These are phyloP conservation scores for Himantopus leucocephalus DNA, from an alignment of 2,113 vertebrate species.

Conservation along the genomic window DNA sequence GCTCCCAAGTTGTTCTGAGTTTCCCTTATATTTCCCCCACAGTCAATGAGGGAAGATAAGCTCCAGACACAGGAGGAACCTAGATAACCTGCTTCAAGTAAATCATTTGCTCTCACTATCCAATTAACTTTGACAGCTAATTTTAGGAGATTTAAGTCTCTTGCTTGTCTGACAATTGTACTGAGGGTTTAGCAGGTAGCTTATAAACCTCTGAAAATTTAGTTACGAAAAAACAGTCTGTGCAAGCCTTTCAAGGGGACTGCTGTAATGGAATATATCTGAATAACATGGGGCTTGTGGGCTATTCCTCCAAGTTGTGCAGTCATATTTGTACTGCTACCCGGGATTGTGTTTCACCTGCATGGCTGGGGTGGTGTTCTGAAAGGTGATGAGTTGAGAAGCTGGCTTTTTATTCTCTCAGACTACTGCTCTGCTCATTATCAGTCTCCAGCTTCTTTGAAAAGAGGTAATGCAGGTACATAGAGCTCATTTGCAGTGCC, in stretches of 20 bases:
- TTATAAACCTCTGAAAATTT: neutral
- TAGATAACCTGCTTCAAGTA: neutral
- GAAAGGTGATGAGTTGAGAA: neutral
- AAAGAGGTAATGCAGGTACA: neutral
- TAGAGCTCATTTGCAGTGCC: neutral
- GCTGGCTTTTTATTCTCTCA: neutral
- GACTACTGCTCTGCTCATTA: neutral
- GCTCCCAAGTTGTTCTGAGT: neutral
- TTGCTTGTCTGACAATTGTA: neutral
- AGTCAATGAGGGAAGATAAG: neutral
- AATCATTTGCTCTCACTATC: slow-evolving; percentile 13
- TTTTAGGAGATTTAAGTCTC: slow-evolving; percentile 2
- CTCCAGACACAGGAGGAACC: neutral
- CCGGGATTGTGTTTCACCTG: neutral
- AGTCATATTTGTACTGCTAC: neutral
- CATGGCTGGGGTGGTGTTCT: neutral
- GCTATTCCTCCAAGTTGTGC: neutral
- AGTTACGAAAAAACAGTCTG: neutral
- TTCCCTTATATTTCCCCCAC: neutral
- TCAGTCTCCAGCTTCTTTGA: neutral
- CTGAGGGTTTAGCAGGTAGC: neutral
- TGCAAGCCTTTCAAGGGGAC: neutral
- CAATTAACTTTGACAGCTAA: slow-evolving; percentile 31
- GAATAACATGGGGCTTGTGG: neutral
- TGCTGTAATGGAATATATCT: neutral